Evolutionary conservation across 2,888 invertebrate genomes (phyloP).

Genomic region (Pachymerium ferrugineum): DNA sequence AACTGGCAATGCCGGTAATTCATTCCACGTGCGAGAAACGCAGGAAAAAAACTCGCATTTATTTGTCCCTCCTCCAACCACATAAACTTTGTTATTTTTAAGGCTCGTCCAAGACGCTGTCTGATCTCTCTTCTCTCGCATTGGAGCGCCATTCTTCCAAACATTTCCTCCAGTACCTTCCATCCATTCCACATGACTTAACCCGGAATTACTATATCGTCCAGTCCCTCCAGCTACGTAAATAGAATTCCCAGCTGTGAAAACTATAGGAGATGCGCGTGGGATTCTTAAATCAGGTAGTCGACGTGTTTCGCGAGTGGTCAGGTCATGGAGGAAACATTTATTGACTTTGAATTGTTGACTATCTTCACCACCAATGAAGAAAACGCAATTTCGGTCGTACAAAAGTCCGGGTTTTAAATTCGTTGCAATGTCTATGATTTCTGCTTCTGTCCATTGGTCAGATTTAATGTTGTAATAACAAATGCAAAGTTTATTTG

Average conservation of each 20-base stretch:
- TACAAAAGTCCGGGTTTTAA: neutral
- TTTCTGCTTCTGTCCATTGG: constrained; percentile 1
- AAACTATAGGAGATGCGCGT: neutral
- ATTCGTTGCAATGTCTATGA: neutral
- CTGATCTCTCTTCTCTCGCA: neutral
- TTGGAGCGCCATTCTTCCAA: constrained; percentile 1
- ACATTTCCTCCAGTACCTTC: neutral
- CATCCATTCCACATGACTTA: constrained; percentile 8
- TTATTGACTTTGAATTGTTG: neutral
- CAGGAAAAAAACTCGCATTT: constrained; percentile 22
- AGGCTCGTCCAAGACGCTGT: neutral
- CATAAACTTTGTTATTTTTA: neutral
- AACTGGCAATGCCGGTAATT: constrained; percentile 3
- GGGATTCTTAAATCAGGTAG: constrained; percentile 9
- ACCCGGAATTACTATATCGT: neutral
- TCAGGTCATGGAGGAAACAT: neutral
- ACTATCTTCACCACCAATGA: constrained; percentile 19
- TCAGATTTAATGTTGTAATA: constrained; percentile 7
- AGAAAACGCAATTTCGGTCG: neutral
- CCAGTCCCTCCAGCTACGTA: constrained; percentile 24
- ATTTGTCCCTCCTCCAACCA: constrained; percentile 15
- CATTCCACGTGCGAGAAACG: constrained; percentile 2
- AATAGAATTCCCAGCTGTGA: neutral
- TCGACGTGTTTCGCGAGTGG: neutral
- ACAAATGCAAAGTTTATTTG: neutral